A percentile compares a stretch with the other conserved stretches of the same genome.
phyloP scores from a whole-genome alignment of 2,113 vertebrate genomes.

The Stegostoma tigrinum region DNA sequence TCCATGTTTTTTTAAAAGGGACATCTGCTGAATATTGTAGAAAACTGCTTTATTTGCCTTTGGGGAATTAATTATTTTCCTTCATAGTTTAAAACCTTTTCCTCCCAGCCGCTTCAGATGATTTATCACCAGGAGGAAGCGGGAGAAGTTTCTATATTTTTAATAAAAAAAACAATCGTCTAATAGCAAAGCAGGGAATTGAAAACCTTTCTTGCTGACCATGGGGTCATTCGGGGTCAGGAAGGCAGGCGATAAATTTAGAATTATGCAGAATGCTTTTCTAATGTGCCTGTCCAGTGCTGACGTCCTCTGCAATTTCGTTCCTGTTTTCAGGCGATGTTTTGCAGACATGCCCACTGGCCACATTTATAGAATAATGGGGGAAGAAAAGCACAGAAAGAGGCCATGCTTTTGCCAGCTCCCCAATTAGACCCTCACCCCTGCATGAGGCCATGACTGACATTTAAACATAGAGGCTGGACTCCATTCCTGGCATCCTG shows the following conservation, averaged over 20 bases:
- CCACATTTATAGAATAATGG: not conserved
- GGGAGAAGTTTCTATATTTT: not conserved
- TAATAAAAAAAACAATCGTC: not conserved
- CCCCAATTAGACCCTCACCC: too few species aligned
- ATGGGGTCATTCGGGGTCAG: not conserved
- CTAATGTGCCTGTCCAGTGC: not conserved
- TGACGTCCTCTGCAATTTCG: not conserved
- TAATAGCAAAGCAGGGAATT: constrained; percentile 5
- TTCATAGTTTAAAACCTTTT: constrained; percentile 20
- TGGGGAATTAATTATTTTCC: constrained; percentile 32
- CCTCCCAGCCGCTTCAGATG: not conserved
- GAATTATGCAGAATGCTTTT: not conserved
- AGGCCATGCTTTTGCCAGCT: not conserved
- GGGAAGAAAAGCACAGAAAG: not conserved
- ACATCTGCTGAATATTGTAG: not conserved
- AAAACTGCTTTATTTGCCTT: not conserved
- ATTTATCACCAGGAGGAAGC: constrained; percentile 6
- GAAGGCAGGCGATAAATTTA: not conserved
- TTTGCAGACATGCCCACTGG: not conserved
- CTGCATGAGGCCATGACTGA: not conserved
- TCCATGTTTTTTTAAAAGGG: not conserved
- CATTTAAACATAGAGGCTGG: not conserved
- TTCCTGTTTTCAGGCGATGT: not conserved
- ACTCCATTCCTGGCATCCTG: not conserved
- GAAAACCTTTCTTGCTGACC: not conserved